Percentiles rank a stretch among this genome's conserved stretches.
These are phyloP conservation scores for Cepphus grylle DNA, from an alignment of 2,113 vertebrate genomes.

Conservation along the genomic window DNA sequence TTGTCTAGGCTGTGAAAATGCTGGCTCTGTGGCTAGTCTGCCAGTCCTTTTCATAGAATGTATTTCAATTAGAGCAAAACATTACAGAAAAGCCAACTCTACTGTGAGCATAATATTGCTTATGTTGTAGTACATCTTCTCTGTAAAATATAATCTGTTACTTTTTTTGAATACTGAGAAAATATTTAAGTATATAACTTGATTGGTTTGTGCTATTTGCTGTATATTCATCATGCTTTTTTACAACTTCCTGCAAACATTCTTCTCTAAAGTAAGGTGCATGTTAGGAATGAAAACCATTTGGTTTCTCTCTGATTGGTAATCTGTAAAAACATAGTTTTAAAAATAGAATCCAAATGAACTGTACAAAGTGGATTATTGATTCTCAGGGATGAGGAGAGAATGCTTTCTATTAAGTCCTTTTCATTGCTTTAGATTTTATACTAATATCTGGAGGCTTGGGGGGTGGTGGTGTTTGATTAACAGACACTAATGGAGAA, in stretches of 20 bases:
- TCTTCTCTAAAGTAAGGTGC: background rate
- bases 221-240: background rate
- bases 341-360: slow-evolving; percentile 23
- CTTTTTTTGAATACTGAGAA: background rate
- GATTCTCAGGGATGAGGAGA: background rate
- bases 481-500: background rate
- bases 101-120: background rate
- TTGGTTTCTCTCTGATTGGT: background rate
- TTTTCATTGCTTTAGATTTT: background rate
- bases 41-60: background rate
- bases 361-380: background rate
- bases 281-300: background rate
- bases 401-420: background rate
- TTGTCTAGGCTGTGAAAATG: background rate
- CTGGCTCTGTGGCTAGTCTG: background rate
- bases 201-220: background rate
- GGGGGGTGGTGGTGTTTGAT: background rate
- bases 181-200: background rate
- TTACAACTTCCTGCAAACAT: background rate
- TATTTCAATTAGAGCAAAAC: background rate
- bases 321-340: slow-evolving; percentile 6
- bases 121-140: background rate
- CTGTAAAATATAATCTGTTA: background rate
- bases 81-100: background rate
- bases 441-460: background rate